These are phyloP conservation scores for Phylloscopus trochiloides DNA, from an alignment of 2,113 vertebrate genomes.

Conservation along the genomic window DNA sequence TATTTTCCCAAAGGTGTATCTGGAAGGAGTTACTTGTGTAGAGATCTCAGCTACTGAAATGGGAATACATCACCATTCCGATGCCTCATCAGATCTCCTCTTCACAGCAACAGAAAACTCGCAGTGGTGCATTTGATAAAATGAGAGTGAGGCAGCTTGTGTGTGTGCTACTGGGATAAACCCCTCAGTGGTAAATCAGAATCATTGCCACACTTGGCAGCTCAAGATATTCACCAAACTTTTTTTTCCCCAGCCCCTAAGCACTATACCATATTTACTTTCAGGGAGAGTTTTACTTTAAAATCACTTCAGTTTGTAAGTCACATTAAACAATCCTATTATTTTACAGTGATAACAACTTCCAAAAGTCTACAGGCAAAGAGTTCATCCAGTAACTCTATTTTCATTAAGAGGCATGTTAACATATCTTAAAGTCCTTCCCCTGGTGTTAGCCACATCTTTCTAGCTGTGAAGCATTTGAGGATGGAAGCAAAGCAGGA, in stretches of 20 bases:
- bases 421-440: background rate
- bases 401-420: background rate
- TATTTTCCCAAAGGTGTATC: background rate
- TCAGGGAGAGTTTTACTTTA: background rate
- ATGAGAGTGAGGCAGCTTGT: background rate
- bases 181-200: background rate
- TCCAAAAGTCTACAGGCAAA: background rate
- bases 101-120: background rate
- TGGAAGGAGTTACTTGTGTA: background rate
- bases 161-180: background rate
- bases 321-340: background rate
- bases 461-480: background rate
- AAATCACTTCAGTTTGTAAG: background rate
- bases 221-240: background rate
- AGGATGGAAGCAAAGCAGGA: background rate
- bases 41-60: background rate
- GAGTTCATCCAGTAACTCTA: background rate
- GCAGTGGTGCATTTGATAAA: background rate
- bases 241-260: background rate
- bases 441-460: background rate
- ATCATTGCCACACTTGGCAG: background rate
- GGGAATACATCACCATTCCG: background rate
- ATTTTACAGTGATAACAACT: background rate
- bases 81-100: background rate
- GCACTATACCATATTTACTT: background rate